Percentiles rank a stretch among this genome's conserved stretches.
Conservation (phyloP, 2,113 vertebrate genomes). For the Ceyx cyanopectus region DNA sequence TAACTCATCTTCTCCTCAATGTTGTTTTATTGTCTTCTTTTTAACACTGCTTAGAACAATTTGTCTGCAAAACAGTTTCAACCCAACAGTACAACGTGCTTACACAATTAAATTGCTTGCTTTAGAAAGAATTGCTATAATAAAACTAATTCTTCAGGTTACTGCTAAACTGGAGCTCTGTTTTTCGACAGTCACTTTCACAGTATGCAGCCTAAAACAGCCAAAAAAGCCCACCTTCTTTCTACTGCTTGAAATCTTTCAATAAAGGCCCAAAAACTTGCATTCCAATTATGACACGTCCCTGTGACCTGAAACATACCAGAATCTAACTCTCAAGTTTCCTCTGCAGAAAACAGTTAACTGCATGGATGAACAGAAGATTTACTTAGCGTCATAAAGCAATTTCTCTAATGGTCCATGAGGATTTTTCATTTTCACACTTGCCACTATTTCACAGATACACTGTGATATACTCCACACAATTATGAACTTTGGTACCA, state of each 20-base stretch:
- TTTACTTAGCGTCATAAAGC: background rate
- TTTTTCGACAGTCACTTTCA: background rate
- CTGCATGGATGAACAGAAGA: background rate
- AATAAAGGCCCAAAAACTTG: background rate
- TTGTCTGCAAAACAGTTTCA: background rate
- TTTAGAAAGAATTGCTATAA: background rate
- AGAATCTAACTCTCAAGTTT: background rate
- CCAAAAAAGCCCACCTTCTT: background rate
- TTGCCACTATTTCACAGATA: background rate
- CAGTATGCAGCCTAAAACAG: rapidly evolving
- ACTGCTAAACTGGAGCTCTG: background rate
- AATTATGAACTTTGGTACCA: background rate
- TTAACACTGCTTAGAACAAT: background rate
- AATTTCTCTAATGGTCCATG: background rate
- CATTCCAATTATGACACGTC: background rate
- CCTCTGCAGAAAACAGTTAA: background rate
- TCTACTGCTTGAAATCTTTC: background rate
- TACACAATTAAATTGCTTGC: background rate
- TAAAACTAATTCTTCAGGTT: background rate
- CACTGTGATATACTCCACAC: background rate
- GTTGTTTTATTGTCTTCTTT: background rate
- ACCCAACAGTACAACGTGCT: rapidly evolving
- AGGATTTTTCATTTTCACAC: background rate
- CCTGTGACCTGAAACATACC: background rate
- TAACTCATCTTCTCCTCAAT: background rate